Percentiles rank a stretch among this genome's conserved stretches.
phyloP scores from a whole-genome alignment of 2,888 invertebrate species.

The Danaus chrysippus region DNA sequence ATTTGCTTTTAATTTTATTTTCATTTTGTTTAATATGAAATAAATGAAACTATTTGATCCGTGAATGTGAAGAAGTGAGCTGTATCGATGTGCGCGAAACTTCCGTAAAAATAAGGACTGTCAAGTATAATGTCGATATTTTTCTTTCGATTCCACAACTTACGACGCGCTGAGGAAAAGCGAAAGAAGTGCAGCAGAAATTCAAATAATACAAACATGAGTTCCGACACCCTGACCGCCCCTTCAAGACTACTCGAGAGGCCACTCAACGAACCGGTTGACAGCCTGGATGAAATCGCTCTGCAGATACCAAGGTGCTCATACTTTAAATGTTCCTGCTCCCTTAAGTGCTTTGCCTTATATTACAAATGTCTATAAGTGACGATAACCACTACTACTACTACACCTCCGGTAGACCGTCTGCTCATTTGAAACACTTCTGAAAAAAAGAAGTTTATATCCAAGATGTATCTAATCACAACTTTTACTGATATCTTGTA shows the following conservation, averaged over 20 bases:
- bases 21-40: neutral
- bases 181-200: slow-evolving; percentile 50
- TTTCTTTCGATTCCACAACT: slow-evolving; percentile 96
- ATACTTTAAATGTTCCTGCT: slow-evolving; percentile 41
- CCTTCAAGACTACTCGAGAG: slow-evolving; percentile 91
- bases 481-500: too few species aligned
- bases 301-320: slow-evolving; percentile 93
- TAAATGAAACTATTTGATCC: neutral
- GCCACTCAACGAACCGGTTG: slow-evolving; percentile 90
- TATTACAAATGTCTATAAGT: too few species aligned
- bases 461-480: too few species aligned
- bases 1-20: neutral
- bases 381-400: too few species aligned
- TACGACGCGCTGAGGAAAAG: slow-evolving; percentile 89
- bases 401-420: too few species aligned
- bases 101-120: neutral
- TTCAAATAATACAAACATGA: slow-evolving; percentile 52
- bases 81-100: neutral
- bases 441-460: too few species aligned
- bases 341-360: neutral
- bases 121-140: slow-evolving; percentile 91
- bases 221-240: slow-evolving; percentile 82
- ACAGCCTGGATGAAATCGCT: slow-evolving; percentile 94
- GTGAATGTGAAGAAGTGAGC: neutral
- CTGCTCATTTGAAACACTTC: too few species aligned